Evolutionary conservation across 2,113 vertebrate genomes (phyloP).

Genomic region (Cheirogaleus medius): DNA sequence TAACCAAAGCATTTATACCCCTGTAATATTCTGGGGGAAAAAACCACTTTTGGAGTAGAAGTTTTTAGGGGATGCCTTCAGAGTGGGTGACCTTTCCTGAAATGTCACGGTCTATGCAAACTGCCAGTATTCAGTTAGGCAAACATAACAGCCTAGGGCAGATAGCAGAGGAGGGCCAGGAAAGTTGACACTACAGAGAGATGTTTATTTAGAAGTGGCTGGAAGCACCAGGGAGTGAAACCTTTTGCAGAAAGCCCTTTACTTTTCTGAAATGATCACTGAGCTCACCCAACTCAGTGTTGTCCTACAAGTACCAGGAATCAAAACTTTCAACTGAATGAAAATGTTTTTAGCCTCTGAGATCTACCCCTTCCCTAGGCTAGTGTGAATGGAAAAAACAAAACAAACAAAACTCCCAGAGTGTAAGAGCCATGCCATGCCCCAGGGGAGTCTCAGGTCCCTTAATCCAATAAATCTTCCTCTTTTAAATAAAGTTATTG

Average conservation of each 20-base stretch:
- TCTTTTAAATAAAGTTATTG: not conserved
- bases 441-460: not conserved
- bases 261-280: not conserved
- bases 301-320: not conserved
- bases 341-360: not conserved
- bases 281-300: not conserved
- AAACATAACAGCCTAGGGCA: not conserved
- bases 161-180: not conserved
- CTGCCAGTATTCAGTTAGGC: not conserved
- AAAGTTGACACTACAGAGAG: not conserved
- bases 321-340: not conserved
- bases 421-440: not conserved
- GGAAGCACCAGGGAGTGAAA: not conserved
- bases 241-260: not conserved
- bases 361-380: not conserved
- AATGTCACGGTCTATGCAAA: not conserved
- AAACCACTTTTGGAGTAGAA: not conserved
- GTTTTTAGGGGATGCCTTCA: not conserved
- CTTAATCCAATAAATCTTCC: not conserved
- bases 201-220: not conserved
- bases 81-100: conserved; percentile 3
- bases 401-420: not conserved
- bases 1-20: too few relatives aligned
- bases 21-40: too few relatives aligned
- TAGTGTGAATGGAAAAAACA: not conserved